Conservation (phyloP, 2,888 invertebrate species). For the Galerucella nymphaeae region DNA sequence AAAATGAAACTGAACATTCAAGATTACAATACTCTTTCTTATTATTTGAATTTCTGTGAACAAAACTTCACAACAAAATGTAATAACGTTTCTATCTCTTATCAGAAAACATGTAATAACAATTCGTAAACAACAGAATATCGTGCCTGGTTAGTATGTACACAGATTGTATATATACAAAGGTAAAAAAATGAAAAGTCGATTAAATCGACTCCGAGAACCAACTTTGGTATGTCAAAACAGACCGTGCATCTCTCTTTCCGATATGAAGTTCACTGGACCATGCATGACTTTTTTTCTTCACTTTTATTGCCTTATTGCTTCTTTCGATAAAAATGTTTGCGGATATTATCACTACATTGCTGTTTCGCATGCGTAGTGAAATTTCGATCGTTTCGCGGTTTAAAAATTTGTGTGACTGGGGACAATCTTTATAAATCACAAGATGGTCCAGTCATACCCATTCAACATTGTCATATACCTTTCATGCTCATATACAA, state of each 20-base stretch:
- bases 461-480: too few species aligned
- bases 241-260: constrained; percentile 51
- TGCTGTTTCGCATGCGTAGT: constrained; percentile 1
- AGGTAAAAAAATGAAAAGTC: constrained; percentile 45
- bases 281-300: constrained; percentile 38
- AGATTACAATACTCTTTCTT: too few species aligned
- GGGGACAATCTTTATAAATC: too few species aligned
- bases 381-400: not conserved
- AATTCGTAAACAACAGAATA: constrained; percentile 37
- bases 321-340: constrained; percentile 1
- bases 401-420: too few species aligned
- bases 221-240: constrained; percentile 54
- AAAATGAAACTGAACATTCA: too few species aligned
- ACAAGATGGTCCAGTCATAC: too few species aligned
- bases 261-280: constrained; percentile 41
- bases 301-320: constrained; percentile 16
- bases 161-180: constrained; percentile 33
- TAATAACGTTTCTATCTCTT: constrained; percentile 25
- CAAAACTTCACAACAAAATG: constrained; percentile 3
- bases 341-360: not conserved
- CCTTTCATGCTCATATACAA: too few species aligned
- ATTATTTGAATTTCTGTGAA: too few species aligned
- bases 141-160: constrained; percentile 38
- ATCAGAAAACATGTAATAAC: constrained; percentile 31
- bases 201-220: constrained; percentile 54